Evolutionary conservation across 2,113 vertebrate genomes (phyloP), one percentile per base, ranked within the genome.

Genomic region (Cheirogaleus medius): DNA sequence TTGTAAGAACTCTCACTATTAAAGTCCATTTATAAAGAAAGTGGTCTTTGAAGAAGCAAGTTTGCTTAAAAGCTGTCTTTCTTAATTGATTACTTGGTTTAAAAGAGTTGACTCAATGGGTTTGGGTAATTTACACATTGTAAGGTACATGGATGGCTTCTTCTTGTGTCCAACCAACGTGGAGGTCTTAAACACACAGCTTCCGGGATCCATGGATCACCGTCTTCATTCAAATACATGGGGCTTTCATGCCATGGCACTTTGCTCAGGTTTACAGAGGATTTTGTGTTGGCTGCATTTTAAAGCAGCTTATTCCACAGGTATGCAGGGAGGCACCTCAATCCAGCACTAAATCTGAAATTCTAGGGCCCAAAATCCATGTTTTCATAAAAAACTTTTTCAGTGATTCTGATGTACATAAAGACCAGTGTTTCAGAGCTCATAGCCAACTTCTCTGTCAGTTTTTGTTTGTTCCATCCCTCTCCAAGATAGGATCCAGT

Each of bases 21-120:
- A 32, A 47, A 76, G 34, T 23, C 23, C 74, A 37, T 78, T 93
- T 8, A 14, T 73, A 84, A 83, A n/a, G 49, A 81, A 92, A 80
- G 32, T n/a, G n/a, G 34, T 81, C 54, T 87, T 47, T 25, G 8
- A 81, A 66, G 85, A 21, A 86, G 32, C 32, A 27, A 15, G 8
- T 60, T 52, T 73, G 37, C 76, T 82, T 82, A 77, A 87, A 54
- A 80, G 54, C 25, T 21, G 69, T 64, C 10, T 42, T 52, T 64
- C 42, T 77, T 96, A 49, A 64, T 63, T 63, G 23, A 52, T 87
- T 44, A n/a, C 8, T 83, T 92, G 34, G 25, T 60, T 94, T 96
- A 6, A 80, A 96, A 52, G 66, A 54, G 11, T 34, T 58, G 20
- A 37, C 9, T 76, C 34, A 25, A 32, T n/a, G 32, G 2, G 2